Evolutionary conservation across 1,140 invertebrate genomes (phyloP), one percentile per base, ranked within the genome.

Genomic region (Leptinotarsa undecemlineata): DNA sequence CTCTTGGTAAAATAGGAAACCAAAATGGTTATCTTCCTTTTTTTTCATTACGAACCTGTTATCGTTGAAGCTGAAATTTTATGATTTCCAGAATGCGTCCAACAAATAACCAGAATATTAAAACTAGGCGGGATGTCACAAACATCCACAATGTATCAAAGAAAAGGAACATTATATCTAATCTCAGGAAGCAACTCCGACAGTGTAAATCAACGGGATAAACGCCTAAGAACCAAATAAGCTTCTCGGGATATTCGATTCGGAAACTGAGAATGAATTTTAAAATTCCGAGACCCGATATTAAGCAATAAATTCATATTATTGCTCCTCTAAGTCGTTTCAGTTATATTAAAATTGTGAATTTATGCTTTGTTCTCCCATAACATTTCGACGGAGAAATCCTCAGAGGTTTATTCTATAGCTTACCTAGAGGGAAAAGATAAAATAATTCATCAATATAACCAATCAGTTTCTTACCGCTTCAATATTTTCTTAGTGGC

Each of bases 311-410:
- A 57, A 57, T 57, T 57, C 51, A 57, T 17, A 57, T 57, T 57
- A 57, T 57, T 57, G 51, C 51, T 57, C 15, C 6, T 57, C 51
- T 57, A 57, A 57, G 51, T 57, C 51, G 51, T 57, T 57, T 19
- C 51, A 57, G 51, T 57, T 57, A 57, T 57, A 57, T 57, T 57
- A 57, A 57, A 57, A 57, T 57, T 57, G 51, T 57, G 51, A 57
- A 57, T 57, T 57, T 57, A 57, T 57, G 51, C 51, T 57, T 57
- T 57, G 51, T 57, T 57, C 51, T 57, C 51, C 17, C 14, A 19
- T 57, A 57, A 57, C 51, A 57, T 17, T 57, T 14, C 17, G 51
- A 19, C 51, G 51, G 17, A 14, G 14, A 57, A 57, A 57, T 57
- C 51, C 17, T 15, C 51, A 57, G 51, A 57, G 51, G 51, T 57